Evolutionary conservation across 1,140 invertebrate species (phyloP).

Genomic region (Drosophila cardini): DNA sequence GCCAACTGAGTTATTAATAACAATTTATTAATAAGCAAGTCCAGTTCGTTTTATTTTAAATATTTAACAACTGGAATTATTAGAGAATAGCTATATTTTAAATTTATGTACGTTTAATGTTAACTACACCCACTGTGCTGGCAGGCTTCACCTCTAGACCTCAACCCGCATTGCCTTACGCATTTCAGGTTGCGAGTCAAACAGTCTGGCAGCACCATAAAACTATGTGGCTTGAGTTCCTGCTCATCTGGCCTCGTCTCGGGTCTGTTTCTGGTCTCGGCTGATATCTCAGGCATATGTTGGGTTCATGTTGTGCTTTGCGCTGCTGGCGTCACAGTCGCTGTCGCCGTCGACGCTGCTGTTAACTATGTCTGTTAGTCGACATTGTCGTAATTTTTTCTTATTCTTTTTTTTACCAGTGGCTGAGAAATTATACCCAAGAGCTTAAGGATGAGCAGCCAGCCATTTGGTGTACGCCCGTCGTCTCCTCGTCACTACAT

Average conservation of each 20-base stretch:
- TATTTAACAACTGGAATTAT: no score
- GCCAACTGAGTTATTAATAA: not conserved
- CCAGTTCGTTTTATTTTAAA: no score
- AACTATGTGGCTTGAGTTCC: conserved; percentile 9
- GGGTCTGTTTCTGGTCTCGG: conserved; percentile 20
- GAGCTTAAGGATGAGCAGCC: conserved; percentile 57
- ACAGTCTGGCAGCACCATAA: conserved; percentile 62
- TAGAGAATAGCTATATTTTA: no score
- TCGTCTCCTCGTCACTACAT: conserved; percentile 24
- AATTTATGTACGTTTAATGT: no score
- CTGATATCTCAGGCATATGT: conserved; percentile 35
- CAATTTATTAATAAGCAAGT: not conserved
- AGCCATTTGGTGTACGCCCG: not conserved
- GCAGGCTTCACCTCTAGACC: conserved; percentile 4
- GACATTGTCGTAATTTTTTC: conserved; percentile 19
- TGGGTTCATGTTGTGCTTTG: conserved; percentile 37
- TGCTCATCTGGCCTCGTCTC: conserved; percentile 23
- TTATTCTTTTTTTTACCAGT: conserved; percentile 22
- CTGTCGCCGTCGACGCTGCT: conserved; percentile 34
- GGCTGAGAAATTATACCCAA: conserved; percentile 68
- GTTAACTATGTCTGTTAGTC: conserved; percentile 57
- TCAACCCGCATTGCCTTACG: not conserved
- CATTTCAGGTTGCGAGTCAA: conserved; percentile 42
- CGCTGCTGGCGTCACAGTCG: conserved; percentile 38
- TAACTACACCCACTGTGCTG: conserved; percentile 33